phyloP scores from a whole-genome alignment of 2,797 vertebrate species.

The Aythya fuligula region DNA sequence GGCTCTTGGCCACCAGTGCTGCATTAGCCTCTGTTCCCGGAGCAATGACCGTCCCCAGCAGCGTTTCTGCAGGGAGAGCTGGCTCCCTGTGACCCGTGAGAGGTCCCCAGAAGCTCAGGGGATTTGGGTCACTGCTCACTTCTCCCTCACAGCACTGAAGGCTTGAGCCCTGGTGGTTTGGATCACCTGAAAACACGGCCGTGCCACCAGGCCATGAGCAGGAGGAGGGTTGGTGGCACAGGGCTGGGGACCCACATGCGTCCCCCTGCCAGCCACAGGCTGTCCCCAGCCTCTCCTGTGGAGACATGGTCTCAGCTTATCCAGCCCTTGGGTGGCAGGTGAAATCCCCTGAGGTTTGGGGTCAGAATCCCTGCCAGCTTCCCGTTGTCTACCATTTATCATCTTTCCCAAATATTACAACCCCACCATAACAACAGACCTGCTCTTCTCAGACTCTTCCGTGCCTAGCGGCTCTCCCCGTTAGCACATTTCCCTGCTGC shows the following conservation, averaged over 20 bases:
- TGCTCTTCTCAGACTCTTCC: neutral
- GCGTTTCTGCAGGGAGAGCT: neutral
- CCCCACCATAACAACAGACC: neutral
- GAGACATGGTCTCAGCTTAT: neutral
- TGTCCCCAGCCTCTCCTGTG: fast-evolving
- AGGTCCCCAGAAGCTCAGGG: neutral
- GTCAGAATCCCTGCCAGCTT: neutral
- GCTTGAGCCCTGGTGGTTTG: too few relatives aligned
- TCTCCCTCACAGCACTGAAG: neutral
- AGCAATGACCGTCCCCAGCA: neutral
- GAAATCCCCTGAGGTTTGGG: neutral
- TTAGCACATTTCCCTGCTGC: neutral
- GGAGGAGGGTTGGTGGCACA: neutral
- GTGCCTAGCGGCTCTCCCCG: neutral
- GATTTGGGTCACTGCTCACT: fast-evolving
- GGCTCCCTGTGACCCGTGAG: fast-evolving
- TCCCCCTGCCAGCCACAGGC: neutral
- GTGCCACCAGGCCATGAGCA: fast-evolving
- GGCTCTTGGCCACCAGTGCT: neutral
- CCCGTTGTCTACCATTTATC: neutral
- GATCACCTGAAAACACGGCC: neutral
- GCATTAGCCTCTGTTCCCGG: neutral
- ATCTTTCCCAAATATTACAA: neutral
- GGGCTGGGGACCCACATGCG: neutral
- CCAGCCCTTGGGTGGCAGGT: neutral